Conservation (phyloP, 2,113 vertebrate species). For the Cephalopholis sonnerati region DNA sequence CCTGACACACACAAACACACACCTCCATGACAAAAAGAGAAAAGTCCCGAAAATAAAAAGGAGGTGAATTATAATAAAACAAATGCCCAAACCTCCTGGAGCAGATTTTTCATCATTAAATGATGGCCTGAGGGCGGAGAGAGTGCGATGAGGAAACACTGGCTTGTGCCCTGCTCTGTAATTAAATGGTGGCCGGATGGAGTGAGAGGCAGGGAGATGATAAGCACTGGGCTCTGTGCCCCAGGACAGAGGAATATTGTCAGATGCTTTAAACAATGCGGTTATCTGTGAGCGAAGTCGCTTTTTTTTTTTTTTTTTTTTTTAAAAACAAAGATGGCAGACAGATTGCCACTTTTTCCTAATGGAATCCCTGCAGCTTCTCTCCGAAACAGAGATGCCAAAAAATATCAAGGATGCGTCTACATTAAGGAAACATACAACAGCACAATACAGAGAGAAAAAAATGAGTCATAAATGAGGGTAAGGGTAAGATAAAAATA, state of each 20-base stretch:
- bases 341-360: slow-evolving; percentile 40
- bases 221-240: slow-evolving; percentile 69
- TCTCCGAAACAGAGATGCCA: background rate
- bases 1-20: slow-evolving; percentile 28
- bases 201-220: slow-evolving; percentile 70
- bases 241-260: slow-evolving; percentile 71
- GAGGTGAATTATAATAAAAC: slow-evolving; percentile 56
- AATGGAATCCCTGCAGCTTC: background rate
- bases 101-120: slow-evolving; percentile 81
- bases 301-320: background rate
- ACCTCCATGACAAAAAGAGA: slow-evolving; percentile 34
- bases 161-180: slow-evolving; percentile 66
- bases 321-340: slow-evolving; percentile 56
- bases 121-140: slow-evolving; percentile 71
- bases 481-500: background rate
- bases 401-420: background rate
- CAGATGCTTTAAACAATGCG: slow-evolving; percentile 75
- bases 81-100: slow-evolving; percentile 62
- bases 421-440: background rate
- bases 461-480: background rate
- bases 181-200: slow-evolving; percentile 81
- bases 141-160: slow-evolving; percentile 60
- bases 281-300: slow-evolving; percentile 69
- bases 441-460: background rate
- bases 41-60: slow-evolving; percentile 28